phyloP scores from a whole-genome alignment of 2,113 vertebrate species.

The Mystacornis crossleyi region DNA sequence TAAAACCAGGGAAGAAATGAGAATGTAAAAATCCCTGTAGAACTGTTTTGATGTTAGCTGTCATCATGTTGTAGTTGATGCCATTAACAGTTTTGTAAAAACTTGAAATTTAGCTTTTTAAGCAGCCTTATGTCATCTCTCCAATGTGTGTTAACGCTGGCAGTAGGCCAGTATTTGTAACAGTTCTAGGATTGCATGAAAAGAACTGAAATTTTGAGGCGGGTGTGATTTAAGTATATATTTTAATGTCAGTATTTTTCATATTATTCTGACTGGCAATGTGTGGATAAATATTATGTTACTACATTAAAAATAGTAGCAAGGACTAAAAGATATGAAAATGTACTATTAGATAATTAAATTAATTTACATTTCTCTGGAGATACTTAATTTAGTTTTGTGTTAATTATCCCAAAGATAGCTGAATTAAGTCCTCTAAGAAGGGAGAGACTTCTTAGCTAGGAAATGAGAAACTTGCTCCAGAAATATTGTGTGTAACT shows the following conservation, averaged over 20 bases:
- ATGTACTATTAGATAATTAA: neutral
- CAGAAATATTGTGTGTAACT: neutral
- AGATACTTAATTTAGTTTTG: neutral
- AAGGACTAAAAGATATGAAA: neutral
- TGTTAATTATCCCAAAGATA: neutral
- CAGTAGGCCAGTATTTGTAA: constrained; percentile 32
- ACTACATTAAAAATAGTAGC: neutral
- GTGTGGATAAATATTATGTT: neutral
- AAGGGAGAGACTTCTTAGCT: neutral
- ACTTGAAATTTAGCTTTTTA: neutral
- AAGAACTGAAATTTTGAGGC: neutral
- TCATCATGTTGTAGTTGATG: neutral
- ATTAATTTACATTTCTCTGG: neutral
- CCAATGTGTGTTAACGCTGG: constrained; percentile 15
- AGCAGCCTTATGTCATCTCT: constrained; percentile 27
- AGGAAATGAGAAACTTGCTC: neutral
- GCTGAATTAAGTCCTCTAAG: neutral
- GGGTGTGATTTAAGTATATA: neutral
- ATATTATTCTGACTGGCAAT: neutral
- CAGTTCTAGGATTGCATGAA: neutral
- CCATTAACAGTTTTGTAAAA: constrained; percentile 30
- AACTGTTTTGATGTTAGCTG: constrained; percentile 22
- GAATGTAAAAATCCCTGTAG: neutral
- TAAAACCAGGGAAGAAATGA: neutral
- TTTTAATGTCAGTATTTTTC: neutral